Evolutionary conservation across 64 coral and sea anemone species (phyloP).

Genomic region (Dendronephthya gigantea): DNA sequence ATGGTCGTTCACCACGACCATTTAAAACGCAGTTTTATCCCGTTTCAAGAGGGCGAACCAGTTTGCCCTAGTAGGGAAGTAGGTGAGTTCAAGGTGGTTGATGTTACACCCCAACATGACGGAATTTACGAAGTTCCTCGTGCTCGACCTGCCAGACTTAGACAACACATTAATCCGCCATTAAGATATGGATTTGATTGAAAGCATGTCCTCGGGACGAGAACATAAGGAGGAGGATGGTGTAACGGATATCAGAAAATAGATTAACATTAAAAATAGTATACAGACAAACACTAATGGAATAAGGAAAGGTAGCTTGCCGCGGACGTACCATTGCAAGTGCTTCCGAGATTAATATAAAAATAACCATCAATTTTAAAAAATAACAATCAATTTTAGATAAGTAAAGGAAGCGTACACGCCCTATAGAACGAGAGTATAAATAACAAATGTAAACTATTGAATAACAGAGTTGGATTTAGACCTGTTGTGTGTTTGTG

Average conservation of each 20-base stretch:
- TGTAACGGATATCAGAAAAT: background rate
- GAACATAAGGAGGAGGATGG: background rate
- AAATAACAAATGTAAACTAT: background rate
- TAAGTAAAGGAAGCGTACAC: too few species aligned
- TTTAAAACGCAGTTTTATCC: background rate
- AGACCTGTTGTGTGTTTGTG: background rate
- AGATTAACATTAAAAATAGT: too few species aligned
- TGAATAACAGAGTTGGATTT: background rate
- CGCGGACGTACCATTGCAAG: background rate
- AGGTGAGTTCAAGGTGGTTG: conserved; percentile 8
- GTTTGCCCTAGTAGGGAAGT: conserved; percentile 13
- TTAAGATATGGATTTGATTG: background rate
- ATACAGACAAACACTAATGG: too few species aligned
- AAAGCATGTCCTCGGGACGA: background rate
- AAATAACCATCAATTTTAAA: too few species aligned
- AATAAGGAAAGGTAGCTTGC: background rate
- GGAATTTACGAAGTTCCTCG: background rate
- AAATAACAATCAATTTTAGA: too few species aligned
- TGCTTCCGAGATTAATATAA: background rate
- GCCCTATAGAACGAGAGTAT: background rate
- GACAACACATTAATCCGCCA: background rate
- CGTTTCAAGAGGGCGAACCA: background rate
- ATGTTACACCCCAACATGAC: background rate
- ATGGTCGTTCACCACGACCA: background rate
- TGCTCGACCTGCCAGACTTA: background rate